Evolutionary conservation across 2,797 vertebrate genomes (phyloP), one percentile per base, ranked within the genome.

Genomic region (Tenualosa thibaudeaui): DNA sequence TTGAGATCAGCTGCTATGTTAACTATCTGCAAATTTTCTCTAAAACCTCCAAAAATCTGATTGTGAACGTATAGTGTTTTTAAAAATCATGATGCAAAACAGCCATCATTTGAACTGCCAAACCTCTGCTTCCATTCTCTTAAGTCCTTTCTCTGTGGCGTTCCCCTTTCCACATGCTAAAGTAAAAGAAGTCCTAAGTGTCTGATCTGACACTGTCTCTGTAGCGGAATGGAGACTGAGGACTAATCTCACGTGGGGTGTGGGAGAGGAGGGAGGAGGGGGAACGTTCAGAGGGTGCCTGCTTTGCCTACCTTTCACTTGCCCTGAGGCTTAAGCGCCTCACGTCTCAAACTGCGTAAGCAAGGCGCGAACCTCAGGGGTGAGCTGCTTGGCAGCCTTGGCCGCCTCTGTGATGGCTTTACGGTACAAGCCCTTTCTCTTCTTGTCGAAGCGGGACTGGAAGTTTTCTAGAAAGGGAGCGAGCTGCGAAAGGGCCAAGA

Each of bases 301-400:
- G 87, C 86, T 85, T 86, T 86, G 88, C 87, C 89, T 86, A 91
- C 86, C 89, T 91, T 89, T 62, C 51, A 24, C 60, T 53, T 81
- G 68, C 81, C 84, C 58, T 58, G 85, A 89, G 83, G 86, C 84
- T 88, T 88, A 84, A 81, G 81, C 85, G 49, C 46, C 91, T 97
- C 97, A 99, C 95, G 98, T 99, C 94, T 99, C 98, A 88, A 99
- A 99, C 93, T 99, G 98, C 5, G 98, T 99, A 92, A 99, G 95
- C 92, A 99, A 95, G 88, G 98, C 96, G 87, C 98, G 96, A 87
- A 99, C 98, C 92, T 99, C 98, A 0, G 98, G 98, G 81, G 97
- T 99, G 87, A 99, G 96, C 95, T 99, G 98, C 89, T 98, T 97
- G 91, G 98, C 98, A 82, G 98, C 98, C 87, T 96, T 97, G 50